Percentiles rank a stretch among this genome's conserved stretches.
Evolutionary conservation across 2,888 invertebrate genomes (phyloP).

Genomic region (Pediacus dermestoides): DNA sequence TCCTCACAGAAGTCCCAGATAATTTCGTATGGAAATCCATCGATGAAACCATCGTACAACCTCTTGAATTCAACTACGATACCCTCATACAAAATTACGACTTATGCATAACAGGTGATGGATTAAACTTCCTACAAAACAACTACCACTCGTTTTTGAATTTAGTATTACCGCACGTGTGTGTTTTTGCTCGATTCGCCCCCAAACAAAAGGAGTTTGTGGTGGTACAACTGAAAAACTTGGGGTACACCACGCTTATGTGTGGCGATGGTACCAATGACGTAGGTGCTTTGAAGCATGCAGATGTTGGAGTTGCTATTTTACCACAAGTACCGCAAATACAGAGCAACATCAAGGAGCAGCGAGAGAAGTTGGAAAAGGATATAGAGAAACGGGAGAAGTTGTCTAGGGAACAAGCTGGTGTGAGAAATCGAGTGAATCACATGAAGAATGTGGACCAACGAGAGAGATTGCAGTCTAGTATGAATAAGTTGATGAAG

Average conservation of each 20-base stretch:
- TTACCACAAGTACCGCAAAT: slow-evolving; percentile 76
- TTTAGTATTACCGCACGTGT: slow-evolving; percentile 77
- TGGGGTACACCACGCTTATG: slow-evolving; percentile 93
- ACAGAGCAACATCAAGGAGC: slow-evolving; percentile 45
- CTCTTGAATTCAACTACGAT: slow-evolving; percentile 49
- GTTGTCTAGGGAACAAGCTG: background rate
- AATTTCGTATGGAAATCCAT: slow-evolving; percentile 79
- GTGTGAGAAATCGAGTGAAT: slow-evolving; percentile 32
- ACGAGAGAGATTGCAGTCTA: slow-evolving; percentile 39
- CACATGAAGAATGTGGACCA: slow-evolving; percentile 35
- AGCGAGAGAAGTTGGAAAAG: slow-evolving; percentile 36
- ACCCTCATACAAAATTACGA: slow-evolving; percentile 74
- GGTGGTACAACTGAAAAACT: slow-evolving; percentile 79
- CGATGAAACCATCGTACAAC: slow-evolving; percentile 58
- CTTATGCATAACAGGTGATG: slow-evolving; percentile 94
- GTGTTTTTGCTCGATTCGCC: slow-evolving; percentile 94
- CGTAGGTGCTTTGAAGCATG: slow-evolving; percentile 97
- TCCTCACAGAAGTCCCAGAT: slow-evolving; percentile 55
- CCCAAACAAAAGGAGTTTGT: slow-evolving; percentile 99
- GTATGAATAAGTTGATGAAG: slow-evolving; percentile 66
- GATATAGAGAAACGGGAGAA: slow-evolving; percentile 16
- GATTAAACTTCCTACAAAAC: slow-evolving; percentile 66
- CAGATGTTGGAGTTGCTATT: slow-evolving; percentile 93
- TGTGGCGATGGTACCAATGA: slow-evolving; percentile 99
- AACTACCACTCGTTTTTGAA: slow-evolving; percentile 61